Conservation (phyloP, 2,888 invertebrate species). For the Drosophila fulvimacula region DNA sequence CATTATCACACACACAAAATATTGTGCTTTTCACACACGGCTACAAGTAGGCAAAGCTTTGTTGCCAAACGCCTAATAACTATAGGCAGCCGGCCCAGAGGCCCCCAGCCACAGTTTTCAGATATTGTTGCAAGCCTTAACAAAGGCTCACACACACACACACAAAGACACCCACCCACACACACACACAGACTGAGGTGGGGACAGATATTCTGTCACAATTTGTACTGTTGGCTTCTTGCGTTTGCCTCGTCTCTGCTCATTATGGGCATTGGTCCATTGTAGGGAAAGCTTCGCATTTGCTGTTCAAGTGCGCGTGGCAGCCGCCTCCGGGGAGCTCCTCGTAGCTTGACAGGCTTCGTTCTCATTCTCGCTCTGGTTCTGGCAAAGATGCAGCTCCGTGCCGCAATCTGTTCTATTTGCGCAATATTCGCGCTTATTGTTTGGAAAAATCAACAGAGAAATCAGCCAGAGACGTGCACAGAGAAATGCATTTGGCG, state of each 20-base stretch:
- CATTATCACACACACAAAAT: slow-evolving; percentile 46
- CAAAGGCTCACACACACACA: slow-evolving; percentile 34
- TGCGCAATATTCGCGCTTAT: slow-evolving; percentile 78
- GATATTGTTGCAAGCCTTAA: slow-evolving; percentile 35
- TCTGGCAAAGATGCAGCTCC: slow-evolving; percentile 46
- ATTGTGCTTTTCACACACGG: slow-evolving; percentile 24
- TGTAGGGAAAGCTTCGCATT: slow-evolving; percentile 41
- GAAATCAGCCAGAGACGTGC: slow-evolving; percentile 22
- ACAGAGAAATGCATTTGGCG: slow-evolving; percentile 69
- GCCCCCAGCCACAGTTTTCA: slow-evolving; percentile 30
- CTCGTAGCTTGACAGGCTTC: slow-evolving; percentile 51
- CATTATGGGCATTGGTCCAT: slow-evolving; percentile 47
- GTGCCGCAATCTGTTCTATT: slow-evolving; percentile 61
- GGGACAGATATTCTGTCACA: slow-evolving; percentile 26
- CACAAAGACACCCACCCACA: slow-evolving; percentile 13
- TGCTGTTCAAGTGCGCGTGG: slow-evolving; percentile 69
- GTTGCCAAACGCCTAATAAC: slow-evolving; percentile 69
- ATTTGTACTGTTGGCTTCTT: slow-evolving; percentile 55
- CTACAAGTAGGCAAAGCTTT: slow-evolving; percentile 58
- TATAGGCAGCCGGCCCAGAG: slow-evolving; percentile 38
- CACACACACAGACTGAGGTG: slow-evolving; percentile 2
- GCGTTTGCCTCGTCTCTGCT: slow-evolving; percentile 30
- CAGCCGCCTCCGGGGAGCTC: slow-evolving; percentile 74
- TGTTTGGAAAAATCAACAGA: slow-evolving; percentile 75
- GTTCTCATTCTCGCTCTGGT: slow-evolving; percentile 13